Conservation (phyloP, 2,113 vertebrate genomes). For the Brachypteracias leptosomus region DNA sequence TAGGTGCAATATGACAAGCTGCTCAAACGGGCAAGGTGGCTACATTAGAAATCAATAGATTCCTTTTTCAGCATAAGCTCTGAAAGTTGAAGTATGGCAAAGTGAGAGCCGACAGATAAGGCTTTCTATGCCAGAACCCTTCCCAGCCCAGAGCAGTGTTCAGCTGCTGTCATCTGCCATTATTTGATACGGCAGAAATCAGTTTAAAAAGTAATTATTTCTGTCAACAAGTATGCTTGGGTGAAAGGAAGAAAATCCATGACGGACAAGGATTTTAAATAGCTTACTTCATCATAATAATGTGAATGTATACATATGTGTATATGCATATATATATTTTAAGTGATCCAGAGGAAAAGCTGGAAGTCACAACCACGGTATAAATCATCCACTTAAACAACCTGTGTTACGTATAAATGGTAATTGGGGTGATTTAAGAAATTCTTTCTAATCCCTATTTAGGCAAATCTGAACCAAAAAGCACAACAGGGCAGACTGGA, state of each 20-base stretch:
- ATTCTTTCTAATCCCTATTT: not conserved
- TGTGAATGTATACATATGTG: rapidly evolving
- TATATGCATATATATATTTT: not conserved
- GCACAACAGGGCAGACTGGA: not conserved
- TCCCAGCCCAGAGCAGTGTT: not conserved
- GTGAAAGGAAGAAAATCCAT: not conserved
- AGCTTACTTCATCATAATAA: not conserved
- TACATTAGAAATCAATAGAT: not conserved
- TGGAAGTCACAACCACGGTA: not conserved
- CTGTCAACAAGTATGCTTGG: not conserved
- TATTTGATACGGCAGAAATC: not conserved
- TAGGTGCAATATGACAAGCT: not conserved
- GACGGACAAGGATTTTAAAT: not conserved
- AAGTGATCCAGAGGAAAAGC: not conserved
- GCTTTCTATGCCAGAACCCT: not conserved
- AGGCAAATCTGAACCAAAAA: rapidly evolving
- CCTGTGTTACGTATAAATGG: not conserved
- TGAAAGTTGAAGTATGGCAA: not conserved
- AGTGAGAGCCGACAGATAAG: not conserved
- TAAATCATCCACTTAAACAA: not conserved
- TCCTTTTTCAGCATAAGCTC: not conserved
- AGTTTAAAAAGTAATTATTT: not conserved
- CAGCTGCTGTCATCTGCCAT: not conserved
- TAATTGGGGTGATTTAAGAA: not conserved
- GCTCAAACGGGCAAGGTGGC: not conserved